Base-by-base conservation (phyloP, 1,140 invertebrate genomes). In the Mya arenaria region DNA sequence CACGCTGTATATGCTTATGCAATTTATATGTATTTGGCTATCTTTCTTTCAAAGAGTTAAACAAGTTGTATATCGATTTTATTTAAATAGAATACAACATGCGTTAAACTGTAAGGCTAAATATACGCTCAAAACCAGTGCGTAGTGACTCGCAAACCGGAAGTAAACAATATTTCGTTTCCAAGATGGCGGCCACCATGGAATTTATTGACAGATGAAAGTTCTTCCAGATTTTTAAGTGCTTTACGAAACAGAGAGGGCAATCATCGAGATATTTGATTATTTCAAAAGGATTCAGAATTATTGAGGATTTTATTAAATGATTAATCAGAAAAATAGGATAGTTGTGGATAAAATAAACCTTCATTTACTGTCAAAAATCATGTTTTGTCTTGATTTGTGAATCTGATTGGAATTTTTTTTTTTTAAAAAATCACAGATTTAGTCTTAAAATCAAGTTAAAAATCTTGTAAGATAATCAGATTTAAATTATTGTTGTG, bases 91-190 rank as follows among this genome's bases (percentile, higher is more conserved):
- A n/a, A n/a, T n/a, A n/a, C n/a, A n/a, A n/a, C n/a, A n/a, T n/a
- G n/a, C n/a, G n/a, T n/a, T n/a, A n/a, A n/a, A n/a, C n/a, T n/a
- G n/a, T n/a, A n/a, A n/a, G n/a, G n/a, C n/a, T n/a, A n/a, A n/a
- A n/a, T n/a, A n/a, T n/a, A n/a, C n/a, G n/a, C n/a, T n/a, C n/a
- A n/a, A n/a, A n/a, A n/a, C n/a, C n/a, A n/a, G n/a, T 52, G 41
- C 78, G 68, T 63, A 78, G 75, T 78, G 75, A 78, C 77, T 48
- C 58, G 44, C 37, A 58, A 80, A 80, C 41, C 77, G 77, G 63
- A 80, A 44, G 77, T 80, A 80, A 80, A 80, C 77, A 80, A 71
- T 52, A n/a, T 55, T 17, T 52, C 62, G 77, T 80, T 69, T 69
- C 52, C 55, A 83, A 77, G 72, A 60, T 73, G 79, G 66, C 65